These are phyloP conservation scores for Heliangelus exortis DNA, from an alignment of 2,797 vertebrate species.

Conservation along the genomic window DNA sequence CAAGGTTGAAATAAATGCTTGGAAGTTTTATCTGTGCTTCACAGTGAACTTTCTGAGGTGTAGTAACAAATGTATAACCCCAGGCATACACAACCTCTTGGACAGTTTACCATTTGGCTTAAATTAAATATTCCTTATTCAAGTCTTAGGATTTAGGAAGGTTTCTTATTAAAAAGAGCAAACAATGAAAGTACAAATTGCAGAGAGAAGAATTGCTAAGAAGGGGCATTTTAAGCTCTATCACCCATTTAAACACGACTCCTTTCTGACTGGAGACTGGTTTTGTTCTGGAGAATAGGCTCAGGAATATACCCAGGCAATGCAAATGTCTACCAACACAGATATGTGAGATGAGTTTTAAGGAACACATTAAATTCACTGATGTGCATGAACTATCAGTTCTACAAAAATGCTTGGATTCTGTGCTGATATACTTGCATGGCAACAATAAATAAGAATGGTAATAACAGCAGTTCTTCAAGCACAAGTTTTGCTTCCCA, in stretches of 20 bases:
- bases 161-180: slow-evolving; percentile 19
- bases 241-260: not conserved
- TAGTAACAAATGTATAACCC: not conserved
- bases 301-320: not conserved
- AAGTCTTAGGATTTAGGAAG: not conserved
- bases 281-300: not conserved
- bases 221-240: not conserved
- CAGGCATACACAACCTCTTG: not conserved
- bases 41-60: not conserved
- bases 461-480: not conserved
- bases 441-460: too few species aligned
- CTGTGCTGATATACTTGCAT: rapidly evolving
- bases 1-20: not conserved
- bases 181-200: not conserved
- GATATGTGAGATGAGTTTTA: not conserved
- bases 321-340: not conserved
- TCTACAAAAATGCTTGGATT: not conserved
- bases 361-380: not conserved
- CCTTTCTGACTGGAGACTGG: not conserved
- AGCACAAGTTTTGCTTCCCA: not conserved
- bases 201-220: not conserved
- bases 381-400: not conserved
- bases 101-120: not conserved
- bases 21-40: not conserved
- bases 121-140: slow-evolving; percentile 39